phyloP scores from a whole-genome alignment of 2,113 vertebrate genomes.

The Morone saxatilis region DNA sequence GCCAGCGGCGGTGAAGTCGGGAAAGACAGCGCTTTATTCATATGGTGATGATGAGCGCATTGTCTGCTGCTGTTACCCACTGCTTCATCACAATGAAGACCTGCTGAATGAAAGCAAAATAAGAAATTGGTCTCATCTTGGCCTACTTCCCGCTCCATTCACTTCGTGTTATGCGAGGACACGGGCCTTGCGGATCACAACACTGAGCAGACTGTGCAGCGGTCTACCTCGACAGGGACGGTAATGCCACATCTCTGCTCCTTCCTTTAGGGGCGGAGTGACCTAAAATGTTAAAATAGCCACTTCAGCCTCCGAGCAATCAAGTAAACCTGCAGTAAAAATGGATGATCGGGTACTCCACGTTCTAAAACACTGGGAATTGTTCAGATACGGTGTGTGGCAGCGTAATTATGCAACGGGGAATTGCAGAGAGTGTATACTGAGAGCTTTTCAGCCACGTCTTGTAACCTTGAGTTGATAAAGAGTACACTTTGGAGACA shows the following conservation, averaged over 20 bases:
- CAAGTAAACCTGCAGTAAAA: conserved; percentile 37
- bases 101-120: conserved; percentile 3
- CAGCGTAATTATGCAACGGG: conserved; percentile 3
- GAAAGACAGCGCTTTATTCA: conserved; percentile 18
- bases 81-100: conserved; percentile 19
- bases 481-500: background rate
- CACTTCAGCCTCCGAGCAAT: conserved; percentile 54
- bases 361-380: background rate
- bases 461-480: conserved; percentile 7
- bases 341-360: conserved; percentile 26
- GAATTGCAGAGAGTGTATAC: background rate
- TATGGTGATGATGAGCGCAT: background rate
- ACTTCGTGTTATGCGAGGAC: background rate
- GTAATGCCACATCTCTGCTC: background rate
- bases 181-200: background rate
- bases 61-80: conserved; percentile 20
- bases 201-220: background rate
- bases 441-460: conserved; percentile 18
- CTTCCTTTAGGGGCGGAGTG: background rate
- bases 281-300: conserved; percentile 42
- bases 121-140: background rate
- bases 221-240: background rate
- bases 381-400: conserved; percentile 6
- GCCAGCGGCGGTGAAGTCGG: background rate
- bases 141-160: conserved; percentile 22